Percentiles rank a stretch among this genome's conserved stretches.
Conservation (phyloP, 2,797 vertebrate species). For the Lithobates sylvaticus region DNA sequence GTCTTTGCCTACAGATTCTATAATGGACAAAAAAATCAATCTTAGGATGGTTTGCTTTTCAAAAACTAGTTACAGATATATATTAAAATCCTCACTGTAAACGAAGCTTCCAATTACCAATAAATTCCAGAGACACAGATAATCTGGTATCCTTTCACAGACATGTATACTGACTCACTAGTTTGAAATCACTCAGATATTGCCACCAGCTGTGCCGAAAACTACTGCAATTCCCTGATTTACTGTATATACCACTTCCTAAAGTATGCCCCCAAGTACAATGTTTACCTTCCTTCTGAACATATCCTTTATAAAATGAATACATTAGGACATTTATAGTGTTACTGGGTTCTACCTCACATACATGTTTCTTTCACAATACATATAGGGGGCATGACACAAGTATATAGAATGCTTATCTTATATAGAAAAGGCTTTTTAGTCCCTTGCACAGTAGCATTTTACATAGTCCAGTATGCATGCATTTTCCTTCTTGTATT, state of each 20-base stretch:
- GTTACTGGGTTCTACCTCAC: no score
- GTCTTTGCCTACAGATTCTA: no score
- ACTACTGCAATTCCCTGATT: not conserved
- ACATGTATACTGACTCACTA: not conserved
- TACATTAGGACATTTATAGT: not conserved
- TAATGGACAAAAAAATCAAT: no score
- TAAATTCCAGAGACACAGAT: not conserved
- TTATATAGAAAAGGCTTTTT: no score
- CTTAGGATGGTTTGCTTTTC: no score
- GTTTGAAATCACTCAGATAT: not conserved
- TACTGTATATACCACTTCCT: not conserved
- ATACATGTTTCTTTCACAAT: no score
- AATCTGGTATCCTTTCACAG: not conserved
- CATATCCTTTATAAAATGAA: not conserved
- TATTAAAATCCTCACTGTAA: not conserved
- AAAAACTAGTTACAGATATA: not conserved
- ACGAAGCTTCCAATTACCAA: not conserved
- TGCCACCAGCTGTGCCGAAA: not conserved
- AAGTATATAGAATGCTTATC: no score
- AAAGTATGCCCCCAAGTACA: not conserved
- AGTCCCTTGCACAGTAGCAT: no score
- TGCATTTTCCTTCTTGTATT: not conserved
- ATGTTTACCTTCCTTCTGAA: not conserved
- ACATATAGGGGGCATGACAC: no score
- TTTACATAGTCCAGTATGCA: no score